A percentile compares a stretch with the other conserved stretches of the same genome.
Conservation (phyloP, 1,140 invertebrate genomes). For the Augochlora pura region DNA sequence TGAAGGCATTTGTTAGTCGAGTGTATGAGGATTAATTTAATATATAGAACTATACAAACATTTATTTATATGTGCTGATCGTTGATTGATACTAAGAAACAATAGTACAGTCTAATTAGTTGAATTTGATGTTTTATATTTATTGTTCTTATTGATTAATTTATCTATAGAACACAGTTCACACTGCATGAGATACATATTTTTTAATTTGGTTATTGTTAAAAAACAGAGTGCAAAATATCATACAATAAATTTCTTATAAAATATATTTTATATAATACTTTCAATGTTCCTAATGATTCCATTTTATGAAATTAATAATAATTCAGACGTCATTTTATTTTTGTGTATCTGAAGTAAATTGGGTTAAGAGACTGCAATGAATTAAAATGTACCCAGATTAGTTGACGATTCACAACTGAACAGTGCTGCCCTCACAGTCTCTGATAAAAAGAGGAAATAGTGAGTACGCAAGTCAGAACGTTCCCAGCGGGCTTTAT, state of each 20-base stretch:
- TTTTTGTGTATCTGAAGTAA: conserved; percentile 11
- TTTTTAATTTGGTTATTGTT: not conserved
- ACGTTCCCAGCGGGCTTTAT: too few relatives aligned
- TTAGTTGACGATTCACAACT: too few relatives aligned
- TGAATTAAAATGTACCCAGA: too few relatives aligned
- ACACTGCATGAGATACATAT: not conserved
- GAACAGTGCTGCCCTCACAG: too few relatives aligned
- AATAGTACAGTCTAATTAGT: not conserved
- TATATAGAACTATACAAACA: conserved; percentile 5
- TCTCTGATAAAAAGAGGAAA: too few relatives aligned
- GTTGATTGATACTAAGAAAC: not conserved
- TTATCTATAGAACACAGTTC: not conserved
- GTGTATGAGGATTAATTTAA: conserved; percentile 18
- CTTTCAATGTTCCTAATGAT: not conserved
- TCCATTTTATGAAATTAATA: not conserved
- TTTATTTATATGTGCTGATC: not conserved
- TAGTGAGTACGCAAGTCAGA: too few relatives aligned
- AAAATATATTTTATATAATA: not conserved
- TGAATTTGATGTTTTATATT: not conserved
- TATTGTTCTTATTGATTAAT: not conserved
- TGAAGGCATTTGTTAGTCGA: conserved; percentile 25
- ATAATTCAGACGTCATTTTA: not conserved
- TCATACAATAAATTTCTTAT: not conserved
- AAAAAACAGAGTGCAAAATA: not conserved
- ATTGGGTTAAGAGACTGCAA: too few relatives aligned